Percentiles rank a stretch among this genome's conserved stretches.
phyloP scores from a whole-genome alignment of 2,888 invertebrate genomes.

The Drosophila melanocephala region DNA sequence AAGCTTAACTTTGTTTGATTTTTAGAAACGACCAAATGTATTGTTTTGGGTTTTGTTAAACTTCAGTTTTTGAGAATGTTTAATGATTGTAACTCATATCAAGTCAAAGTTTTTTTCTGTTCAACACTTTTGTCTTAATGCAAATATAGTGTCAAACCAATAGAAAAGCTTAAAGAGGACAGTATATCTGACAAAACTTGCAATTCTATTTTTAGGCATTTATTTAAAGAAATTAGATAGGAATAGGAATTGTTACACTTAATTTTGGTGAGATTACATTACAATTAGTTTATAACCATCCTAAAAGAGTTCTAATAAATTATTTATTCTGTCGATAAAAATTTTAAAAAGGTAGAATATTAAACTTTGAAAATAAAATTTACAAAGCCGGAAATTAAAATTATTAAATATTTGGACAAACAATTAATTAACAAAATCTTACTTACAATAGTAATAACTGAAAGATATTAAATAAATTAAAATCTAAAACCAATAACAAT shows the following conservation, averaged over 20 bases:
- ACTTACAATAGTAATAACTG: background rate
- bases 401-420: background rate
- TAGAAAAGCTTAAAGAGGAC: background rate
- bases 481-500: background rate
- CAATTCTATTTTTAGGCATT: background rate
- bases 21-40: conserved; percentile 25
- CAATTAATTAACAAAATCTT: background rate
- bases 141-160: background rate
- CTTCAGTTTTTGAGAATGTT: conserved; percentile 27
- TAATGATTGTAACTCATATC: conserved; percentile 27
- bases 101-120: conserved; percentile 13
- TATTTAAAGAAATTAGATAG: background rate
- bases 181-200: background rate
- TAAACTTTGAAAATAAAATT: background rate
- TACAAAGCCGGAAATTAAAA: background rate
- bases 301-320: background rate
- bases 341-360: background rate
- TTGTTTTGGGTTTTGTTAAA: conserved; percentile 39
- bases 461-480: background rate
- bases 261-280: background rate
- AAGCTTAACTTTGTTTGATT: conserved; percentile 55
- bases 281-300: background rate
- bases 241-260: background rate
- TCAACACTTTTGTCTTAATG: background rate
- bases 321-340: background rate